Evolutionary conservation across 30 jellyfish, hydroid and myxozoan genomes (phyloP), one percentile per base, ranked within the genome.

Genomic region (Hydra vulgaris): DNA sequence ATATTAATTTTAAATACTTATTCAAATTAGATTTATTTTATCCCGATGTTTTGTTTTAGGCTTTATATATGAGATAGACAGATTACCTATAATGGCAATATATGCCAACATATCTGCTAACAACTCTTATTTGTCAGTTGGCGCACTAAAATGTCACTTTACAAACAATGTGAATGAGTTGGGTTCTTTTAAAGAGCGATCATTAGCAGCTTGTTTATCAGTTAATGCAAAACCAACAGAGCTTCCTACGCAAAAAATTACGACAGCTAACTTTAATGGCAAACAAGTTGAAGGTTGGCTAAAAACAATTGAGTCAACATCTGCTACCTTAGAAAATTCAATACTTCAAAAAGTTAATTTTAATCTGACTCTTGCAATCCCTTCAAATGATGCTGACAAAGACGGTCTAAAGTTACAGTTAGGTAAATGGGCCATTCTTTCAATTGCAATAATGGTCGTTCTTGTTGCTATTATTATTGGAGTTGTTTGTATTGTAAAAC

Each of bases 401-500:
- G 89, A 87, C 53, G 99, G 96, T 3, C 88, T 94, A 66, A 94
- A 95, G 55, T 79, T 94, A 61, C 84, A 96, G 24, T 88, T 94
- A 92, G 88, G 99, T 81, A 83, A 86, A 25, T 75, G 84, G n/a
- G 99, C 99, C 0, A 95, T 94, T 0, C 85, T 94, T 61, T 93
- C 84, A 52, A 94, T 94, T 23, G 95, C 99, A 26, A 96, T 95
- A 1, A 71, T 96, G 8, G 74, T 87, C n/a, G 96, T 94, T n/a
- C 79, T 94, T 15, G 99, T 94, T 7, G 90, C 89, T 84, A 85
- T 89, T 26, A 84, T 94, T 24, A 94, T 94, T 80, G 99, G 95
- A 12, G 95, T 94, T 18, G 95, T 94, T 68, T 95, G 88, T 25
- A 78, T 94, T 26, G 95, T 88, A 54, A 83, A 75, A 75, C 86